A percentile compares a stretch with the other conserved stretches of the same genome.
These are phyloP conservation scores for Formica aserva DNA, from an alignment of 2,888 invertebrate species.

Conservation along the genomic window DNA sequence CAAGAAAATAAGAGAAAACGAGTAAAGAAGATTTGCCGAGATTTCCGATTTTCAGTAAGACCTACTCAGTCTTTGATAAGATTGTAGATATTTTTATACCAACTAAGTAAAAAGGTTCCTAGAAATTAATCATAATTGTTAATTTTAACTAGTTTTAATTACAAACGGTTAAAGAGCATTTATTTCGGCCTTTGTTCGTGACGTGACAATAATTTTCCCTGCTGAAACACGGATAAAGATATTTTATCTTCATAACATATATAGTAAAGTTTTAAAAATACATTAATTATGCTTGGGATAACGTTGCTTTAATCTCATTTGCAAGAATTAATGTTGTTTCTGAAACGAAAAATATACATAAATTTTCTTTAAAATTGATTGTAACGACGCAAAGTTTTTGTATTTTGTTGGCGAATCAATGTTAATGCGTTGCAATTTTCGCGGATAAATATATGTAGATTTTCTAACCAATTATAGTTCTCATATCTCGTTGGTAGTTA, in stretches of 20 bases:
- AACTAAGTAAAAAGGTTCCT: slow-evolving; percentile 21
- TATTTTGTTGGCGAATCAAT: slow-evolving; percentile 10
- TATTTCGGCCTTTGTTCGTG: slow-evolving; percentile 38
- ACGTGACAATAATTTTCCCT: slow-evolving; percentile 26
- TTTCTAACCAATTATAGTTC: slow-evolving; percentile 27
- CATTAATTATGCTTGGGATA: slow-evolving; percentile 39
- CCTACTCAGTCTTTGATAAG: slow-evolving; percentile 58
- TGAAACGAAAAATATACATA: slow-evolving; percentile 8
- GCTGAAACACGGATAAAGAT: slow-evolving; percentile 20
- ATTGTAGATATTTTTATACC: slow-evolving; percentile 53
- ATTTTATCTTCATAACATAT: slow-evolving; percentile 34
- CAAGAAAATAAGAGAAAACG: slow-evolving; percentile 41
- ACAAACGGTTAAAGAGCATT: slow-evolving; percentile 37
- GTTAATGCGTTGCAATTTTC: slow-evolving; percentile 15
- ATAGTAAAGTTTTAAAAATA: slow-evolving; percentile 29
- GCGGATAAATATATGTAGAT: not conserved
- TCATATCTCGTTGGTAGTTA: slow-evolving; percentile 22
- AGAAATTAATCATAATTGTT: slow-evolving; percentile 44
- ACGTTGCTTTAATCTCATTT: slow-evolving; percentile 4
- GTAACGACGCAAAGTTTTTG: not conserved
- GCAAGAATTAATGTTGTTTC: slow-evolving; percentile 32
- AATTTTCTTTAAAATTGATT: slow-evolving; percentile 24
- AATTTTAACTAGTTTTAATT: slow-evolving; percentile 22
- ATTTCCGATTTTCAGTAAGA: slow-evolving; percentile 63
- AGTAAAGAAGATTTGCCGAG: slow-evolving; percentile 53